A percentile compares a stretch with the other conserved stretches of the same genome.
Conservation (phyloP, 2,888 invertebrate genomes). For the Lypha dubia region DNA sequence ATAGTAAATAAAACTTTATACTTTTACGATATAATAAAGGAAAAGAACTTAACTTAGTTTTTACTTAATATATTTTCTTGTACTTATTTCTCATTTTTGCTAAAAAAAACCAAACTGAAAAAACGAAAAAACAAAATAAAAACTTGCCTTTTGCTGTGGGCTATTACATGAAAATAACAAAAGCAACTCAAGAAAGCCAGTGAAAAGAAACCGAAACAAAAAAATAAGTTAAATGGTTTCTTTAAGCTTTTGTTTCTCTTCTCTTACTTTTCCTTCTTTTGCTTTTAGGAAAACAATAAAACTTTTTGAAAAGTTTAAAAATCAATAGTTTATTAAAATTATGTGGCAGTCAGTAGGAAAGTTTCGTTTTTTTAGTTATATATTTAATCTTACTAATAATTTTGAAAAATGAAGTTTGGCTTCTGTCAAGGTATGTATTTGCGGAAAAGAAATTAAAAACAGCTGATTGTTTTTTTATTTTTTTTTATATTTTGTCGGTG, state of each 20-base stretch:
- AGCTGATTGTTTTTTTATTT: not conserved
- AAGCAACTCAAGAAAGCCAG: slow-evolving; percentile 45
- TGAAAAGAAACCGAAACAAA: not conserved
- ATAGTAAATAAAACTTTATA: slow-evolving; percentile 66
- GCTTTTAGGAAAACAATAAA: slow-evolving; percentile 31
- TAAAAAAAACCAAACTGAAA: slow-evolving; percentile 40
- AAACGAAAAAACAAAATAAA: slow-evolving; percentile 24
- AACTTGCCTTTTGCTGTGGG: slow-evolving; percentile 60
- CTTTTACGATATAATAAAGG: slow-evolving; percentile 59
- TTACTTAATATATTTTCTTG: slow-evolving; percentile 45
- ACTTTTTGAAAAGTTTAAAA: slow-evolving; percentile 53
- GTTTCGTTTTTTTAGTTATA: not conserved
- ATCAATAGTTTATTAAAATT: slow-evolving; percentile 68
- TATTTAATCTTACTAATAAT: not conserved
- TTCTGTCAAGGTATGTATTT: not conserved
- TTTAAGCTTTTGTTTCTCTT: slow-evolving; percentile 22
- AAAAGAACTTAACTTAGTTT: slow-evolving; percentile 50
- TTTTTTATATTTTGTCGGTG: no score
- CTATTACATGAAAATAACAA: slow-evolving; percentile 46
- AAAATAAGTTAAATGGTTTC: slow-evolving; percentile 53
- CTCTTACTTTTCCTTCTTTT: no score
- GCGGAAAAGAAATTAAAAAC: not conserved
- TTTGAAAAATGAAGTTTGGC: slow-evolving; percentile 25
- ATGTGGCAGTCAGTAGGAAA: not conserved
- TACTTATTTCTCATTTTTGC: slow-evolving; percentile 25